Conservation (phyloP, 2,113 vertebrate genomes). For the Poeciliopsis occidentalis region DNA sequence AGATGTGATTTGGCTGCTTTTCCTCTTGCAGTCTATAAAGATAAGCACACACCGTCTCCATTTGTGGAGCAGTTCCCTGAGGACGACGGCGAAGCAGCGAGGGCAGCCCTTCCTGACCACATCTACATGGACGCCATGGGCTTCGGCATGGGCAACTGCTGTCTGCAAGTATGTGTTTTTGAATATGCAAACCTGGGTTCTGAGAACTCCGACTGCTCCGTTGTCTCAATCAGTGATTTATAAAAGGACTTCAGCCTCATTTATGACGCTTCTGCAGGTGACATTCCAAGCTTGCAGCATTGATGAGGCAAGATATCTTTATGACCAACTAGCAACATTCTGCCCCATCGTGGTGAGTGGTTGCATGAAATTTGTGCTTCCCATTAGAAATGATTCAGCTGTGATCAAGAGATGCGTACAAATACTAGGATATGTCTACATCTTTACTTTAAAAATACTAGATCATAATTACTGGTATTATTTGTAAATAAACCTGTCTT, state of each 20-base stretch:
- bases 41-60: constrained; percentile 88
- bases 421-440: neutral
- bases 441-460: neutral
- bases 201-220: neutral
- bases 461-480: neutral
- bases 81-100: constrained; percentile 87
- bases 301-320: constrained; percentile 94
- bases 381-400: neutral
- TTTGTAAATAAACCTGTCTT: constrained; percentile 1
- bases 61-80: constrained; percentile 91
- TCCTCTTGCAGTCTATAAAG: constrained; percentile 88
- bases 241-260: constrained; percentile 59
- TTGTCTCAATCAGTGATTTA: constrained; percentile 51
- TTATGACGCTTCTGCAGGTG: constrained; percentile 82
- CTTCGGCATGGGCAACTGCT: constrained; percentile 99
- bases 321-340: constrained; percentile 96
- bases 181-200: neutral
- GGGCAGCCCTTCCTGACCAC: constrained; percentile 87
- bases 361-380: constrained; percentile 2
- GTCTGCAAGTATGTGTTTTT: constrained; percentile 87
- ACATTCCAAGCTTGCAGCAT: constrained; percentile 99
- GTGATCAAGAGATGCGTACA: neutral
- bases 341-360: constrained; percentile 96
- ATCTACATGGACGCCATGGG: constrained; percentile 99
- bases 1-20: neutral